Evolutionary conservation across 1,140 invertebrate species (phyloP).

Genomic region (Diachasma alloeum): DNA sequence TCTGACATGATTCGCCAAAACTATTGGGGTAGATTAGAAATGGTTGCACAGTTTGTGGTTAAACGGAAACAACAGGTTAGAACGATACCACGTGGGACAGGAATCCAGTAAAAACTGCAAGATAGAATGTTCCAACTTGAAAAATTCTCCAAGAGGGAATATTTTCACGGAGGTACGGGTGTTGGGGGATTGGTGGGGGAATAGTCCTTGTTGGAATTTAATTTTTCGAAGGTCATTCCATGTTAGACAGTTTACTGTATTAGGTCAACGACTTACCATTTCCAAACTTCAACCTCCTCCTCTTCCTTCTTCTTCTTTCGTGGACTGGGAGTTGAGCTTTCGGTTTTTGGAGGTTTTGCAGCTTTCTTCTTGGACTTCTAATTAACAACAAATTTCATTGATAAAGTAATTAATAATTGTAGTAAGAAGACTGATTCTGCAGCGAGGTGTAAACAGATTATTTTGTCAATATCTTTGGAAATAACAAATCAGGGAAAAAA

Average conservation of each 20-base stretch:
- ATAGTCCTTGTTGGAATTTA: too few relatives aligned
- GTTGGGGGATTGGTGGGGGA: too few relatives aligned
- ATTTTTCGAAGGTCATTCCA: too few relatives aligned
- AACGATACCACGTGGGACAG: not conserved
- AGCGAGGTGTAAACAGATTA: too few relatives aligned
- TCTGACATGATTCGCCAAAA: not conserved
- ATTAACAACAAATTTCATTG: conserved; percentile 22
- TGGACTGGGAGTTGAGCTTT: conserved; percentile 48
- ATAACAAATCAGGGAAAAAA: too few relatives aligned
- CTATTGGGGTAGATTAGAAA: not conserved
- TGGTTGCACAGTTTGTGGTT: not conserved
- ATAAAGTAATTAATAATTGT: not conserved
- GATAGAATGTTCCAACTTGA: too few relatives aligned
- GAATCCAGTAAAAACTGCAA: too few relatives aligned
- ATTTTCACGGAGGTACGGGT: too few relatives aligned
- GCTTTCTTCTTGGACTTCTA: conserved; percentile 55
- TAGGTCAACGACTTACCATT: conserved; percentile 73
- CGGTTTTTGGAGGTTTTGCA: conserved; percentile 38
- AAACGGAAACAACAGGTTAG: conserved; percentile 7
- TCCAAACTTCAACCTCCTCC: conserved; percentile 86
- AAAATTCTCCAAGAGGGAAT: too few relatives aligned
- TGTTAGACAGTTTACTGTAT: not conserved
- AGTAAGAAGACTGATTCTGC: conserved; percentile 9
- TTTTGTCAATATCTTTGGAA: too few relatives aligned
- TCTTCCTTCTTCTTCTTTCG: conserved; percentile 81